Conservation (phyloP, 2,888 invertebrate genomes). For the Rutpela maculata region DNA sequence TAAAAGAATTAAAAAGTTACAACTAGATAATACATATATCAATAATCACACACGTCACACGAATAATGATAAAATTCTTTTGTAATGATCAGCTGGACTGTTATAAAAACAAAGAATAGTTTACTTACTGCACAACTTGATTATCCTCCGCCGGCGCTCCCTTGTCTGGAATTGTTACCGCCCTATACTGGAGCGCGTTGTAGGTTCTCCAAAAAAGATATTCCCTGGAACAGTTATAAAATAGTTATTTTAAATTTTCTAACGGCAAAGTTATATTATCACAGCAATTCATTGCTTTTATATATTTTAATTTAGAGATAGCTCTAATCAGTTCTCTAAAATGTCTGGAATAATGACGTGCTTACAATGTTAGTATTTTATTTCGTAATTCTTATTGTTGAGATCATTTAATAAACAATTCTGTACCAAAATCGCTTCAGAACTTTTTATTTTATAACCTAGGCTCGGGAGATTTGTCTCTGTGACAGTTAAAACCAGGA, state of each 20-base stretch:
- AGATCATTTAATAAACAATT: no score
- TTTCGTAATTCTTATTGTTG: no score
- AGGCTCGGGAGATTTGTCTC: no score
- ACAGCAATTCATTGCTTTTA: no score
- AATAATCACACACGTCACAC: neutral
- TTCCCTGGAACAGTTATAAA: constrained; percentile 76
- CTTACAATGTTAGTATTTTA: no score
- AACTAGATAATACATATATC: constrained; percentile 7
- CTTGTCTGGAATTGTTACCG: constrained; percentile 86
- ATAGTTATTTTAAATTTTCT: neutral
- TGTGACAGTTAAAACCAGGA: no score
- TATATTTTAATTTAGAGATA: no score
- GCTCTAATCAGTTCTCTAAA: no score
- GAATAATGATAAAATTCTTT: constrained; percentile 17
- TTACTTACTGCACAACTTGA: constrained; percentile 86
- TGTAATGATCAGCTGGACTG: constrained; percentile 31
- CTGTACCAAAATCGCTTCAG: no score
- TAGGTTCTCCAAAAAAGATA: constrained; percentile 92
- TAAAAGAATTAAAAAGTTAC: neutral
- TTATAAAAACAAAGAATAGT: constrained; percentile 7
- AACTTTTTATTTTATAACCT: no score
- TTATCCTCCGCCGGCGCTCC: constrained; percentile 81
- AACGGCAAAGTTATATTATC: no score
- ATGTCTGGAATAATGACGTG: no score
- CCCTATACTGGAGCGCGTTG: constrained; percentile 89